Evolutionary conservation across 2,888 invertebrate genomes (phyloP).

Genomic region (Acanthosepion pharaonis): DNA sequence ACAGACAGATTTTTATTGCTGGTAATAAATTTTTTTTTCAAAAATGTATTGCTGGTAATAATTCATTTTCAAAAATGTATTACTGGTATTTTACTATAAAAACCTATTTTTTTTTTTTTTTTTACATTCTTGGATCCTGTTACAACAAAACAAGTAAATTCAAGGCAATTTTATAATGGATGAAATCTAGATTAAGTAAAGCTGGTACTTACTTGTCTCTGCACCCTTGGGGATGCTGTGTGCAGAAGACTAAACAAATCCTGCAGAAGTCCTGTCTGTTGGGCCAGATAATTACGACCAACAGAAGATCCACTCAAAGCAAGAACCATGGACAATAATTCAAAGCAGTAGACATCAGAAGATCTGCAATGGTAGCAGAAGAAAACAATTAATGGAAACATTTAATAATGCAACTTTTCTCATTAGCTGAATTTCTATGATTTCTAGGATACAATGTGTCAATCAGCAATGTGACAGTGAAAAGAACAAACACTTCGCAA

Average conservation of each 20-base stretch:
- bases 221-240: slow-evolving; percentile 94
- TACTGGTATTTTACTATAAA: no score
- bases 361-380: slow-evolving; percentile 48
- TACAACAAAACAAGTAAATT: no score
- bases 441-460: no score
- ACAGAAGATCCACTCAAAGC: slow-evolving; percentile 94
- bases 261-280: slow-evolving; percentile 87
- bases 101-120: no score
- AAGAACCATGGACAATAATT: slow-evolving; percentile 95
- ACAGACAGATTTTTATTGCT: no score
- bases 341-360: slow-evolving; percentile 94
- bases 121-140: no score
- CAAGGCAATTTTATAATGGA: neutral
- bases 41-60: no score
- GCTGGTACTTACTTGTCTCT: slow-evolving; percentile 83
- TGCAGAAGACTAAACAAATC: slow-evolving; percentile 91
- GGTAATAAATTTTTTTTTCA: no score
- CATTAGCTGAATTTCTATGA: no score
- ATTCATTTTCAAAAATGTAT: no score
- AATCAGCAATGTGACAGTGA: no score
- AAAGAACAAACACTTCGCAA: no score
- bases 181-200: neutral
- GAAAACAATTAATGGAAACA: neutral
- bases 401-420: neutral
- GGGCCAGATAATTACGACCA: slow-evolving; percentile 90